phyloP scores from a whole-genome alignment of 2,888 invertebrate species.

The Resseliella maxima region DNA sequence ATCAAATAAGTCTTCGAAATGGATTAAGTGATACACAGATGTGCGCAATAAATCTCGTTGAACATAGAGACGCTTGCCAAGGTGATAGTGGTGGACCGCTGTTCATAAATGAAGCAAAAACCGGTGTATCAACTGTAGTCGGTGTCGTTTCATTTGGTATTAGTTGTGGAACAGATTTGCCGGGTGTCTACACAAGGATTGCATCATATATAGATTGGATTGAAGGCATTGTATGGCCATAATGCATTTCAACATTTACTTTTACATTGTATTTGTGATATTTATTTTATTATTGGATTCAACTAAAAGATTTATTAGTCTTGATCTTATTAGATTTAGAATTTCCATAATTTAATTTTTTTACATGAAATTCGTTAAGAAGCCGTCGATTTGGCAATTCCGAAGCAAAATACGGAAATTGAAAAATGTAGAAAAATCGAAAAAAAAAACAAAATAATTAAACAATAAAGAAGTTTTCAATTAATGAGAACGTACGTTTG shows the following conservation, averaged over 20 bases:
- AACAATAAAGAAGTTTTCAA: not conserved
- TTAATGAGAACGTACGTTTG: not conserved
- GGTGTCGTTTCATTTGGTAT: slow-evolving; percentile 65
- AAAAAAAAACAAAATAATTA: not conserved
- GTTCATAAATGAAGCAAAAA: slow-evolving; percentile 60
- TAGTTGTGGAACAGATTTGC: slow-evolving; percentile 60
- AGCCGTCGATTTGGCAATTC: too few relatives aligned
- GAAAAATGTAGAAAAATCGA: not conserved
- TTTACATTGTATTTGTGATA: not conserved
- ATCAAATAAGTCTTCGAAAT: slow-evolving; percentile 30
- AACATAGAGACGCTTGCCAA: slow-evolving; percentile 63
- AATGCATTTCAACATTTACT: not conserved
- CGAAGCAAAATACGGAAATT: not conserved
- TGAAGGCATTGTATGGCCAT: slow-evolving; percentile 57
- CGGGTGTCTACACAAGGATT: slow-evolving; percentile 58
- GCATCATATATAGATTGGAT: slow-evolving; percentile 58
- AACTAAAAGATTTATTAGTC: not conserved
- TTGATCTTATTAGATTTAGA: not conserved
- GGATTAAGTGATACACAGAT: slow-evolving; percentile 60
- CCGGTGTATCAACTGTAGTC: slow-evolving; percentile 61
- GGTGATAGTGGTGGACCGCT: slow-evolving; percentile 61
- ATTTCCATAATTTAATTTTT: not conserved
- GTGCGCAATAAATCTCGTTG: slow-evolving; percentile 60
- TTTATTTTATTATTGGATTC: too few relatives aligned
- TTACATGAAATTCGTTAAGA: not conserved